Base-by-base conservation (phyloP, 2,888 invertebrate genomes). In the Baronia brevicornis region DNA sequence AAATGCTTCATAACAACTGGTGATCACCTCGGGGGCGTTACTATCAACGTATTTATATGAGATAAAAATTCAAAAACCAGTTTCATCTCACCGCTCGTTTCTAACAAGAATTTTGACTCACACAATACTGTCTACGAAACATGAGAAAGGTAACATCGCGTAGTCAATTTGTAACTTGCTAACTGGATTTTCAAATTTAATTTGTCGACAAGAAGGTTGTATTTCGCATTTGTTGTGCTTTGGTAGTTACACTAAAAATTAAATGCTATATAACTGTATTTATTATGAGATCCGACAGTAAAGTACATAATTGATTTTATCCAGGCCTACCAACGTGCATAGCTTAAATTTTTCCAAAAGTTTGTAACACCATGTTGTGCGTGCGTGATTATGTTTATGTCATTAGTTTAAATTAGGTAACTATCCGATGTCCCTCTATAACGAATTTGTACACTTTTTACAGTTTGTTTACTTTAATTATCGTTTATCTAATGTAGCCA, bases 71-170 rank as follows among this genome's bases (percentile, higher is more conserved):
- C 59, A 46, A 65, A 25, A 82, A 80, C 79, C 79, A 55, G 78
- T 80, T 80, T 46, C 56, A 54, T 58, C 67, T 62, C 62, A 66
- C 64, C 69, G 66, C 64, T 62, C 57, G 68, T 60, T 70, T 78
- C 79, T 79, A 79, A 79, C 80, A 77, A 79, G 77, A 79, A 80
- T 80, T 79, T 72, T 56, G 74, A 67, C 72, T 70, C 71, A 62
- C 69, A 73, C 77, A 68, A 80, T 78, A 79, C 70, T 73, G 71
- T 73, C 69, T 70, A 75, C 64, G 77, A 69, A 78, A 78, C 69
- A 68, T 61, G 75, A 77, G 74, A 75, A 74, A 71, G 69, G 71
- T 69, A 70, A 69, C 61, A 60, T 62, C 55, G n/a, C n/a, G 61
- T 60, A 54, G 60, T 62, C 20, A n/a, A 64, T 58, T 55, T 51